Percentiles rank a stretch among this genome's conserved stretches.
Conservation (phyloP, 2,797 vertebrate genomes). For the Danio jaintianensis region DNA sequence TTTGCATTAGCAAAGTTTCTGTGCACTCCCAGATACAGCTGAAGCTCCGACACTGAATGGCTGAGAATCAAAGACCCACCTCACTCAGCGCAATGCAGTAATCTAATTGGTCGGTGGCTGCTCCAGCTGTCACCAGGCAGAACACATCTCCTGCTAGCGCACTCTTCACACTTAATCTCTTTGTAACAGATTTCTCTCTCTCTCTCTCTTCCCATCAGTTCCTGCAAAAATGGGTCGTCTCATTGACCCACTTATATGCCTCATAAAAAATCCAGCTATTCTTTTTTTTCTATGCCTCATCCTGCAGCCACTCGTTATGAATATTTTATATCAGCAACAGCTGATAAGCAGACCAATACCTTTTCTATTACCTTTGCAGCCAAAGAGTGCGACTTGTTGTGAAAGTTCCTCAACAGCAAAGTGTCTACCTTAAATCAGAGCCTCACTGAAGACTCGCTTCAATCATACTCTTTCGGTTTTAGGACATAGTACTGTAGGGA, state of each 20-base stretch:
- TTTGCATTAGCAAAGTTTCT: slow-evolving; percentile 33
- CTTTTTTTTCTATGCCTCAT: slow-evolving; percentile 64
- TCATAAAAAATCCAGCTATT: slow-evolving; percentile 75
- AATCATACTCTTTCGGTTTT: neutral
- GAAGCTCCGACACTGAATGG: slow-evolving; percentile 66
- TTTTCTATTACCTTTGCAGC: neutral
- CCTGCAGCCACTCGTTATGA: slow-evolving; percentile 71
- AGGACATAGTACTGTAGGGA: neutral
- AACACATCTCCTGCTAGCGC: slow-evolving; percentile 77
- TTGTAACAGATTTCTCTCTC: slow-evolving; percentile 66
- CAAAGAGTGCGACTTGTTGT: neutral
- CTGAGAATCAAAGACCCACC: slow-evolving; percentile 71
- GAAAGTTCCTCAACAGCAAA: slow-evolving; percentile 10
- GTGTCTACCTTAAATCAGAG: neutral
- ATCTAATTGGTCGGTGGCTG: slow-evolving; percentile 76
- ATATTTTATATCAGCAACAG: slow-evolving; percentile 76
- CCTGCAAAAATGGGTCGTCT: slow-evolving; percentile 77
- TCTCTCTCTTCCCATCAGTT: slow-evolving; percentile 63
- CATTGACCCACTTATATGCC: slow-evolving; percentile 78
- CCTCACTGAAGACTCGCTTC: neutral
- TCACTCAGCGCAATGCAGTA: slow-evolving; percentile 69
- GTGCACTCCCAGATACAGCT: slow-evolving; percentile 62
- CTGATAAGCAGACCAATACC: slow-evolving; percentile 61
- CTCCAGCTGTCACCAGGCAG: slow-evolving; percentile 86
- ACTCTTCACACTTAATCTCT: slow-evolving; percentile 76